phyloP scores from a whole-genome alignment of 2,113 vertebrate genomes.

The Saguinus imperator region DNA sequence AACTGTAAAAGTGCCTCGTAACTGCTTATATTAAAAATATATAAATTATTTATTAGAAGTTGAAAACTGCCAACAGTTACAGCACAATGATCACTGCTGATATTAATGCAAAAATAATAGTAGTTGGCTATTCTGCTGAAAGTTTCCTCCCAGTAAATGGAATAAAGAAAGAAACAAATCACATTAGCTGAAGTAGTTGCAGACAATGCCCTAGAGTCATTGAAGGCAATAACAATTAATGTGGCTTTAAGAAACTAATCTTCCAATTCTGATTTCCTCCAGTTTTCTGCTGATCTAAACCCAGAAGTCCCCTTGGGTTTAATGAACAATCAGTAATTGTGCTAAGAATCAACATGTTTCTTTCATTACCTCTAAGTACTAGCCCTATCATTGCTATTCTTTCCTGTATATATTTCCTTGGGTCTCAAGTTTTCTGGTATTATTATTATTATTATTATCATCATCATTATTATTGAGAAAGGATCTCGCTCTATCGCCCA shows the following conservation, averaged over 20 bases:
- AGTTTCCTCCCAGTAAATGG: neutral
- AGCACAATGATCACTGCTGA: neutral
- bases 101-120: neutral
- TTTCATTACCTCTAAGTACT: neutral
- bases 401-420: neutral
- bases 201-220: neutral
- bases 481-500: too few species aligned
- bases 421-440: neutral
- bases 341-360: neutral
- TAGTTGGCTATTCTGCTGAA: neutral
- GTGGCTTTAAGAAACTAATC: conserved; percentile 24
- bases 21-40: neutral
- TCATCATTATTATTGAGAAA: too few species aligned
- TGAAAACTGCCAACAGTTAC: neutral
- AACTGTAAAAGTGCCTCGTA: neutral
- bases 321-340: neutral
- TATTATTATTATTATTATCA: neutral
- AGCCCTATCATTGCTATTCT: neutral
- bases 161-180: neutral
- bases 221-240: neutral
- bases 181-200: neutral
- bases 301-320: neutral
- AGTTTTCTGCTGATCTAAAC: neutral
- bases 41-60: neutral
- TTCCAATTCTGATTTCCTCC: conserved; percentile 1